These are phyloP conservation scores for Regulus satrapa DNA, from an alignment of 2,113 vertebrate species.

Conservation along the genomic window DNA sequence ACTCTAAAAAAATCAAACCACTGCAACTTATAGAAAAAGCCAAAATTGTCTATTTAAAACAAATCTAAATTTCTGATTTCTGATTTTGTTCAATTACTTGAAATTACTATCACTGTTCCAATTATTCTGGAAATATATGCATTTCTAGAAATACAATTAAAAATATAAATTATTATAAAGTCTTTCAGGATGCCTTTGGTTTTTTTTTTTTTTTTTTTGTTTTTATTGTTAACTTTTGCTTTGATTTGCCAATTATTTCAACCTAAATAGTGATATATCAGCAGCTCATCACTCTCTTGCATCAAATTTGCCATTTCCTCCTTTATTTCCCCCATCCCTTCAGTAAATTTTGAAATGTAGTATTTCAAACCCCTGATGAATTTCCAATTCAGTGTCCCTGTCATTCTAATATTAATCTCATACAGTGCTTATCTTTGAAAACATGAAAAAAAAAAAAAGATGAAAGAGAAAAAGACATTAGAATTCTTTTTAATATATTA, in stretches of 20 bases:
- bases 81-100: neutral
- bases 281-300: neutral
- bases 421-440: conserved; percentile 21
- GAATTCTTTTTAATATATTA: conserved; percentile 51
- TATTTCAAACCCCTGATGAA: neutral
- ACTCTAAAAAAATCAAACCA: neutral
- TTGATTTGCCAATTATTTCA: neutral
- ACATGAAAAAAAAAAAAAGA: conserved; percentile 52
- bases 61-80: neutral
- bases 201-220: neutral
- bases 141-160: neutral
- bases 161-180: neutral
- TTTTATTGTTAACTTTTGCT: neutral
- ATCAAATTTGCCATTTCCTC: neutral
- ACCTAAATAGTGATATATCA: neutral
- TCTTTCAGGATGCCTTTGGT: neutral
- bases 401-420: conserved; percentile 46
- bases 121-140: neutral
- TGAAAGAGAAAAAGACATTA: conserved; percentile 40
- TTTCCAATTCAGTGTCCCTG: neutral
- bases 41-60: neutral
- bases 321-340: neutral
- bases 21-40: neutral
- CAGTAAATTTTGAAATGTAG: neutral
- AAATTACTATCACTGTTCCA: neutral